Conservation (phyloP, 2,888 invertebrate species). For the Xanthostigma xanthostigma region DNA sequence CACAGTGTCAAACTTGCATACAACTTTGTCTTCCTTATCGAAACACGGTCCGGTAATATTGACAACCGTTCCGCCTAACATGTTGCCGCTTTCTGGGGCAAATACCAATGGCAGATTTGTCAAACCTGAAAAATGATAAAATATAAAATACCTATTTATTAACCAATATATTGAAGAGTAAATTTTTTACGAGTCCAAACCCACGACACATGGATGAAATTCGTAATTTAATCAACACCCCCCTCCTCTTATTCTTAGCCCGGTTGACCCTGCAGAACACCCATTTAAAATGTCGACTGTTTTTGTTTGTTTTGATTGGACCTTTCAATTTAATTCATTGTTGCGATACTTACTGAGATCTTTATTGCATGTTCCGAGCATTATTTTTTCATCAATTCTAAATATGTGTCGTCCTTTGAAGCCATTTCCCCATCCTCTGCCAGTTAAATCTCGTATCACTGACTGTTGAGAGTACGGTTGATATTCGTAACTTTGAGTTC, state of each 20-base stretch:
- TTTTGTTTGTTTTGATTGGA: neutral
- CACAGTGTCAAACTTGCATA: conserved; percentile 72
- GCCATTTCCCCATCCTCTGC: conserved; percentile 75
- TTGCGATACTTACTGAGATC: conserved; percentile 51
- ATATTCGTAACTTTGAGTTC: conserved; percentile 78
- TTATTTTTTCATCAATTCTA: conserved; percentile 86
- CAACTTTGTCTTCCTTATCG: conserved; percentile 51
- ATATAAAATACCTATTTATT: neutral
- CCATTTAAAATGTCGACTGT: neutral
- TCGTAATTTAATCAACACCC: too few relatives aligned
- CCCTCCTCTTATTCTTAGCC: too few relatives aligned
- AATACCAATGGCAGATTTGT: conserved; percentile 70
- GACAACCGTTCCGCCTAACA: conserved; percentile 92
- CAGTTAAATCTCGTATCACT: conserved; percentile 67
- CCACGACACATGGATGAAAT: too few relatives aligned
- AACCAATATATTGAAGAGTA: neutral
- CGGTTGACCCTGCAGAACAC: too few relatives aligned
- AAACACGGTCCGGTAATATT: conserved; percentile 96
- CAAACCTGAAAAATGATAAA: conserved; percentile 40
- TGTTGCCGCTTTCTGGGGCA: conserved; percentile 91
- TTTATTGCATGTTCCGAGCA: conserved; percentile 85
- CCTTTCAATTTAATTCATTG: neutral
- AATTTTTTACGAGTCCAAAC: too few relatives aligned
- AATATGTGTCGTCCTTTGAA: conserved; percentile 87
- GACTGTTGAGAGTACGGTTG: conserved; percentile 79